A percentile compares a stretch with the other conserved stretches of the same genome.
Evolutionary conservation across 2,888 invertebrate species (phyloP).

Genomic region (Colostygia pectinataria): DNA sequence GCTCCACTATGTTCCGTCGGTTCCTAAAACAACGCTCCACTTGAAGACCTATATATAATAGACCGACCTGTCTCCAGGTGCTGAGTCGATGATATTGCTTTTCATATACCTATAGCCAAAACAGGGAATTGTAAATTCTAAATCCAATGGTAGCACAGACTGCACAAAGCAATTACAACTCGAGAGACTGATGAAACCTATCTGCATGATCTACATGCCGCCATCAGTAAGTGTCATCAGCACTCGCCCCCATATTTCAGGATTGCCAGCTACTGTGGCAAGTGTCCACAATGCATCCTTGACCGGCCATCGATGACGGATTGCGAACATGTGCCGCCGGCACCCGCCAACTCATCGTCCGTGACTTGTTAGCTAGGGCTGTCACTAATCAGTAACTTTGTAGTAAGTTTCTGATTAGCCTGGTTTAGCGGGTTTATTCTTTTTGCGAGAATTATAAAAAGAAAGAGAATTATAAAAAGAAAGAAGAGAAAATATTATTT

Average conservation of each 20-base stretch:
- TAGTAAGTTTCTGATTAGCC: too few relatives aligned
- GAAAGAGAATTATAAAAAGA: too few relatives aligned
- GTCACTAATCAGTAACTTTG: conserved; percentile 12
- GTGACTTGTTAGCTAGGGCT: conserved; percentile 48
- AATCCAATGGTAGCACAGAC: not conserved
- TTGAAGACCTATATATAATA: too few relatives aligned
- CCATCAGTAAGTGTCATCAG: conserved; percentile 36
- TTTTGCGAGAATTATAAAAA: too few relatives aligned
- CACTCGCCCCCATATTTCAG: conserved; percentile 43
- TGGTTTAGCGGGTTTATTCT: too few relatives aligned
- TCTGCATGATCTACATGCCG: conserved; percentile 23
- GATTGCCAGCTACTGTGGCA: conserved; percentile 43
- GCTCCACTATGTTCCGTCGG: too few relatives aligned
- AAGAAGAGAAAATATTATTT: too few relatives aligned
- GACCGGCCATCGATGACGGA: conserved; percentile 79
- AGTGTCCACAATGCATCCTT: conserved; percentile 75
- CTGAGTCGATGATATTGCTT: too few relatives aligned
- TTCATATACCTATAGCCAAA: too few relatives aligned
- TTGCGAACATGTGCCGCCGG: conserved; percentile 71
- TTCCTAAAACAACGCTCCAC: too few relatives aligned
- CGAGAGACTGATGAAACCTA: conserved; percentile 8
- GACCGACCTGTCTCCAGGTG: too few relatives aligned
- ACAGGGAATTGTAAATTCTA: too few relatives aligned
- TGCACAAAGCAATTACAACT: conserved; percentile 3
- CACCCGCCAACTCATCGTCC: conserved; percentile 70